A percentile compares a stretch with the other conserved stretches of the same genome.
These are phyloP conservation scores for Campaea margaritaria DNA, from an alignment of 2,888 invertebrate genomes.

Conservation along the genomic window DNA sequence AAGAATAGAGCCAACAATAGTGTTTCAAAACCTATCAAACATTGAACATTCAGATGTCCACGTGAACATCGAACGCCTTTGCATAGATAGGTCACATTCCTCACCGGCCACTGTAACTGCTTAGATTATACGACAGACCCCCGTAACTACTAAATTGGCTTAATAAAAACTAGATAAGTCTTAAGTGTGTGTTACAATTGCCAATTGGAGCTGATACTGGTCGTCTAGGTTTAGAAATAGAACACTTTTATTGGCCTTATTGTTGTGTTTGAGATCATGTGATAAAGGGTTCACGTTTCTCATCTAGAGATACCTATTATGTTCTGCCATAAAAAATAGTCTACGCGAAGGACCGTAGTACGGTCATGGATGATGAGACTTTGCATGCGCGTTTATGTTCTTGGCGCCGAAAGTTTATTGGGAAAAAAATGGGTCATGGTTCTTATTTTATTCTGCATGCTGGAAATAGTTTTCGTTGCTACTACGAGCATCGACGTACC, in stretches of 20 bases:
- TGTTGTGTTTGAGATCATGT: slow-evolving; percentile 26
- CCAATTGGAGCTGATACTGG: slow-evolving; percentile 32
- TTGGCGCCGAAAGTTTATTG: slow-evolving; percentile 1
- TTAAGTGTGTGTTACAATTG: slow-evolving; percentile 16
- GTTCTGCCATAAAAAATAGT: too few relatives aligned
- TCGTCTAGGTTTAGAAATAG: slow-evolving; percentile 52
- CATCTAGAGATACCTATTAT: neutral
- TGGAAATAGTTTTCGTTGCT: neutral
- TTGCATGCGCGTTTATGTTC: too few relatives aligned
- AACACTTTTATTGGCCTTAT: slow-evolving; percentile 40
- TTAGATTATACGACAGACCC: slow-evolving; percentile 13
- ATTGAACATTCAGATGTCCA: neutral
- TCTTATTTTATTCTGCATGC: neutral
- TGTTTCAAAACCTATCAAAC: too few relatives aligned
- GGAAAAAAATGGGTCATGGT: slow-evolving; percentile 6
- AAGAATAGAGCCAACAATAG: too few relatives aligned
- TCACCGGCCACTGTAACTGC: neutral
- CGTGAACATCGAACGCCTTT: neutral
- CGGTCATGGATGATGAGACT: too few relatives aligned
- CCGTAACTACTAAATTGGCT: slow-evolving; percentile 23
- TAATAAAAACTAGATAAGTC: slow-evolving; percentile 36
- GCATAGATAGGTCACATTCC: neutral
- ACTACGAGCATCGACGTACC: neutral
- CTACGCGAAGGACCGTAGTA: slow-evolving; percentile 8
- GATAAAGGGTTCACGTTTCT: slow-evolving; percentile 26